A percentile compares a stretch with the other conserved stretches of the same genome.
These are phyloP conservation scores for Drosophila paranaensis DNA, from an alignment of 2,888 invertebrate genomes.

Conservation along the genomic window DNA sequence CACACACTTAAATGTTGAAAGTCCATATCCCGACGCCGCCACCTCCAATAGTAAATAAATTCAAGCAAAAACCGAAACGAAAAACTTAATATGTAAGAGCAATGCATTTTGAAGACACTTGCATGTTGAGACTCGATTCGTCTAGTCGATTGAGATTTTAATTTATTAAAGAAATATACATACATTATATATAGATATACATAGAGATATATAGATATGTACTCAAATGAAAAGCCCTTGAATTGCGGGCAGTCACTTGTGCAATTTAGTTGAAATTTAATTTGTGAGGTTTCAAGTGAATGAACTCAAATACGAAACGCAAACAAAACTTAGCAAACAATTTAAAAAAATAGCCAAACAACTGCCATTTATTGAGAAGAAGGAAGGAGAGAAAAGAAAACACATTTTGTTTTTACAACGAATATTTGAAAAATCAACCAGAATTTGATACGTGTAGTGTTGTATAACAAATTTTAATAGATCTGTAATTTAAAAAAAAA, in stretches of 20 bases:
- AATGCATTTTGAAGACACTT: slow-evolving; percentile 41
- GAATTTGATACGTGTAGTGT: slow-evolving; percentile 63
- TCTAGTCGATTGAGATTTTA: slow-evolving; percentile 53
- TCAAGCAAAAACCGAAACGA: slow-evolving; percentile 22
- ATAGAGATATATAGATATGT: neutral
- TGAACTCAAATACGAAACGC: slow-evolving; percentile 25
- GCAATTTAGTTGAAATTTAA: slow-evolving; percentile 54
- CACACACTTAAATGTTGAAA: slow-evolving; percentile 48
- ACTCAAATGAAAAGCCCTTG: slow-evolving; percentile 15
- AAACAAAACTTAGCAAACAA: slow-evolving; percentile 36
- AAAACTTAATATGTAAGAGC: slow-evolving; percentile 20
- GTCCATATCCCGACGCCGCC: slow-evolving; percentile 79
- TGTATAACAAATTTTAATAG: slow-evolving; percentile 68
- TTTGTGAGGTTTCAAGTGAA: slow-evolving; percentile 73
- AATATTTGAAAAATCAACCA: slow-evolving; percentile 47
- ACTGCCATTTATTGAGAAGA: slow-evolving; percentile 70
- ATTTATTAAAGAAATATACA: slow-evolving; percentile 18
- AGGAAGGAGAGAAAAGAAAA: neutral
- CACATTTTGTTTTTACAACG: slow-evolving; percentile 41
- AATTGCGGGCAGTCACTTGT: slow-evolving; percentile 72
- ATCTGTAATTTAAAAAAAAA: slow-evolving; percentile 56
- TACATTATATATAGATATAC: neutral
- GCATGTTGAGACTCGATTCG: slow-evolving; percentile 52
- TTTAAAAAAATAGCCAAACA: slow-evolving; percentile 71
- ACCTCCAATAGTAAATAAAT: slow-evolving; percentile 69